Percentiles rank a stretch among this genome's conserved stretches.
Evolutionary conservation across 2,888 invertebrate genomes (phyloP).

Genomic region (Pristionchus mayeri): DNA sequence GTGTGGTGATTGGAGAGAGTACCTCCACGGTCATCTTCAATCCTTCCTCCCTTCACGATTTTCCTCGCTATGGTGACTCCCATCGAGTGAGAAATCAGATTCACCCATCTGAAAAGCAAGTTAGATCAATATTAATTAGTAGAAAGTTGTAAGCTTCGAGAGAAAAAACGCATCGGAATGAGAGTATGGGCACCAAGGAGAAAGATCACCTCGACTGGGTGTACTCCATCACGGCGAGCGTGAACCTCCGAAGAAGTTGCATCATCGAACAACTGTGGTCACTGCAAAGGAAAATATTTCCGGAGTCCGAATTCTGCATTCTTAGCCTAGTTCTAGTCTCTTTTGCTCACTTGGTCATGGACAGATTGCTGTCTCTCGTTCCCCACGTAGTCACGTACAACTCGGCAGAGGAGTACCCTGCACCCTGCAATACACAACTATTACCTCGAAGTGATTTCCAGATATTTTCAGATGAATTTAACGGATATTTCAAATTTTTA

Average conservation of each 20-base stretch:
- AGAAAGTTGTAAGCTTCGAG: too few species aligned
- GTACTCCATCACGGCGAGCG: slow-evolving; percentile 66
- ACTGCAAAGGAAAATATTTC: slow-evolving; percentile 52
- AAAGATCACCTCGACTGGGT: slow-evolving; percentile 56
- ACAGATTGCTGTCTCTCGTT: slow-evolving; percentile 48
- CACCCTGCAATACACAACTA: background rate
- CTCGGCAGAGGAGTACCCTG: slow-evolving; percentile 59
- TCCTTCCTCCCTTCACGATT: slow-evolving; percentile 63
- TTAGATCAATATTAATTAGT: too few species aligned
- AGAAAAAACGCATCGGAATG: background rate
- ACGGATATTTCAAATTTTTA: too few species aligned
- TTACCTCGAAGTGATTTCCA: background rate
- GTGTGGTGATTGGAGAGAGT: background rate
- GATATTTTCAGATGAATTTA: too few species aligned
- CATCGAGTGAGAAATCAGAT: slow-evolving; percentile 68
- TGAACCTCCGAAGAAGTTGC: slow-evolving; percentile 58
- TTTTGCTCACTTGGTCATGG: slow-evolving; percentile 22
- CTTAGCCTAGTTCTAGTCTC: too few species aligned
- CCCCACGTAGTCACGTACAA: slow-evolving; percentile 68
- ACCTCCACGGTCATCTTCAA: slow-evolving; percentile 56
- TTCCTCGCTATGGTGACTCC: slow-evolving; percentile 67
- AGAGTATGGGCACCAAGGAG: background rate
- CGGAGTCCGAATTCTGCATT: background rate
- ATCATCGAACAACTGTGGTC: slow-evolving; percentile 63
- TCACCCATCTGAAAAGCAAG: slow-evolving; percentile 52